Base-by-base conservation (phyloP, 2,113 vertebrate species). In the Alligator sinensis region DNA sequence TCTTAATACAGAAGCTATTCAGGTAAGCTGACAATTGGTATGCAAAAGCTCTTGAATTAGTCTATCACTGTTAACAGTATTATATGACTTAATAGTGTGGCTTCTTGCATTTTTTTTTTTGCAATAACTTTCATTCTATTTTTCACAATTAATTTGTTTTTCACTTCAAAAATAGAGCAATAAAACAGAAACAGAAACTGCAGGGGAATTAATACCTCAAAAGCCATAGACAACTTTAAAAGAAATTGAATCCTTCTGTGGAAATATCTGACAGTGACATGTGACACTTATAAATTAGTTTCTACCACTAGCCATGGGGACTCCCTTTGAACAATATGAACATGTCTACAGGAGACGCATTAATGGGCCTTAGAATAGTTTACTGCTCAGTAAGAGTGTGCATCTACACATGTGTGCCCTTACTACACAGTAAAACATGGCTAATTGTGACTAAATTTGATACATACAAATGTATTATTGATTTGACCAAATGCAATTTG, bases 291-390 rank as follows among this genome's bases (percentile, higher is more conserved):
- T 60, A 95, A 93, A 88, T 82, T 6, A 1, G 18, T 59, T 88
- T 91, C 61, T 90, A 54, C 55, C 76, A 84, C 9, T 57, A 86
- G 30, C 3, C 5, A 86, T 25, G 4, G 17, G 3, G 2, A 84
- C 91, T 79, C 9, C 66, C 88, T 88, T 91, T 54, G 77, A 90
- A 92, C 84, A 27, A 17, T 2, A 17, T 78, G 86, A 93, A 75
- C 1, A 47, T 4, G 13, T 4, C 4, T 28, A 57, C 8, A n/a
- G 80, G 66, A 89, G 74, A 66, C 54, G n/a, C 11, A 47, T 47
- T 47, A 47, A 47, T 47, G 47, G 7, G 8, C 47, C 47, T 47
- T 47, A 47, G 47, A 7, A 47, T 47, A 9, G 7, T 47, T 47
- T 47, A 47, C 47, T 47, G 47, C 47, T 47, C 47, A 47, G 47